Evolutionary conservation across 53 echinoderm and acorn worm genomes (phyloP), one percentile per base, ranked within the genome.

Genomic region (Luidia sarsii): DNA sequence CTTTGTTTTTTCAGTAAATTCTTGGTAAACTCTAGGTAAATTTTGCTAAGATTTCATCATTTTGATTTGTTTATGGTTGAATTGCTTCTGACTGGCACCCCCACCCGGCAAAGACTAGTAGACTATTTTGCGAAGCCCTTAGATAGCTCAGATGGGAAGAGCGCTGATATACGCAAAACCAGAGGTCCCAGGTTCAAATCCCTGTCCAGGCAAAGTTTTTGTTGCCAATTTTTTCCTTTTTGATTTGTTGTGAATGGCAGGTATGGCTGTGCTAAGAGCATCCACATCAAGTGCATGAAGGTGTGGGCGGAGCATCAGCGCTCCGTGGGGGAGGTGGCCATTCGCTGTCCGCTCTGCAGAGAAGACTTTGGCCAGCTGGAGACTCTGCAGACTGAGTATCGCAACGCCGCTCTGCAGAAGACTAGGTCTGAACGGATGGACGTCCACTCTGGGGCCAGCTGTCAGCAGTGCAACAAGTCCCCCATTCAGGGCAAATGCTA

Each of bases 261-360:
- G 61, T 96, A 85, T 86, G 97, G 93, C 15, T 96, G 97, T 86
- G 97, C 91, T 1, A 96, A 96, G 64, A 96, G 97, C 57, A 93
- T 87, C 48, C 97, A 96, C 66, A 96, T 96, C 65, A 96, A 89
- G 65, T 96, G 97, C 88, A 96, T 96, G 97, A 96, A 96, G 68
- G 91, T 96, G 10, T 96, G 97, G 97, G 97, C 97, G n/a, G 97
- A 96, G 57, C 97, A 96, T 86, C 97, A 95, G 86, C 87, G 85
- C 53, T 92, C 95, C 4, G 89, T 92, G 1, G 95, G 95, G 50
- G 95, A 95, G 74, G 69, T 75, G 1, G 57, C 87, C 23, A 82
- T 95, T 41, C 80, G 82, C 36, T 95, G 95, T 50, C 92, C 95
- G 8, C 88, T 95, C 28, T 95, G 95, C 55, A 63, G 95, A 16